Conservation (phyloP, 92 coral and sea anemone genomes). For the Zoanthus gigantus region DNA sequence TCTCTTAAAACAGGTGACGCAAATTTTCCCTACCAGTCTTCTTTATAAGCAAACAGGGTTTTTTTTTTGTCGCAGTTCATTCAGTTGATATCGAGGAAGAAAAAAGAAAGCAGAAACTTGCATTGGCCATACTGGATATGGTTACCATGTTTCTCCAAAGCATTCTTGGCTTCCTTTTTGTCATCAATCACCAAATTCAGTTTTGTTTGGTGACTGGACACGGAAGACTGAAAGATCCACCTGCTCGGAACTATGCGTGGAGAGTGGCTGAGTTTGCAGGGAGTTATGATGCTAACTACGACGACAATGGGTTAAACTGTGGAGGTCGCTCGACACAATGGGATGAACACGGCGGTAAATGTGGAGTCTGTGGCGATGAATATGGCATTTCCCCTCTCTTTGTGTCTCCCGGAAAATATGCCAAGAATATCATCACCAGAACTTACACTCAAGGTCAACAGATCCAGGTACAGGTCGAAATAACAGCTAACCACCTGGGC, state of each 20-base stretch:
- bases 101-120: not conserved
- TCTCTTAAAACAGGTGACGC: not conserved
- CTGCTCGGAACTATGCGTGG: conserved; percentile 80
- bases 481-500: conserved; percentile 48
- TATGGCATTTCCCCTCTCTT: conserved; percentile 50
- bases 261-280: conserved; percentile 39
- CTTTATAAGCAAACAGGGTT: not conserved
- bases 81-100: not conserved
- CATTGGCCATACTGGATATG: not conserved
- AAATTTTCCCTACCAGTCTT: not conserved
- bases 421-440: conserved; percentile 54
- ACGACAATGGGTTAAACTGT: conserved; percentile 77
- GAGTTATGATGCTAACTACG: conserved; percentile 53
- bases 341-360: conserved; percentile 70
- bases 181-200: conserved; percentile 2
- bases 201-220: conserved; percentile 66
- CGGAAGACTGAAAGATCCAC: conserved; percentile 70
- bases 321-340: conserved; percentile 78
- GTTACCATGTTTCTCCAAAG: not conserved
- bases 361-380: conserved; percentile 87
- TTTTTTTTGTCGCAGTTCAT: not conserved
- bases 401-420: conserved; percentile 73
- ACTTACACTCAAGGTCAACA: conserved; percentile 65
- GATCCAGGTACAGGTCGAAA: conserved; percentile 59
- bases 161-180: conserved; percentile 7